Base-by-base conservation (phyloP, 2,888 invertebrate species). In the Melanotus villosus region DNA sequence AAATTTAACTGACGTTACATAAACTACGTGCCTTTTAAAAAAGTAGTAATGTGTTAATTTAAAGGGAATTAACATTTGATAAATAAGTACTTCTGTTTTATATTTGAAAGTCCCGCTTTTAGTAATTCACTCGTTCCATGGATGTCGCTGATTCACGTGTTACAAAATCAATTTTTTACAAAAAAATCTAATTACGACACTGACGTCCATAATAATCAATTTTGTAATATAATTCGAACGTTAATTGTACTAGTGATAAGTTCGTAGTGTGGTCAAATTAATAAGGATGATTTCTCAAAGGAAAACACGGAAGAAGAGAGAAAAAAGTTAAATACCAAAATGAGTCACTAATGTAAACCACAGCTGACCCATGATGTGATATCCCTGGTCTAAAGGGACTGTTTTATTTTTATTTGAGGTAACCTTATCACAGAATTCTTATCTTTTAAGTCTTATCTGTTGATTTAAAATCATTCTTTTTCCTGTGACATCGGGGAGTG, bases 331-430 rank as follows among this genome's bases (percentile, higher is more conserved):
- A 36, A 21, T 43, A 26, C 57, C 19, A 45, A 62, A 65, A 66
- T 70, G 70, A 70, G 65, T 70, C 65, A 70, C 60, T 62, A 69
- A 69, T 65, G 43, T 45, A 65, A 70, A 70, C 56, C 62, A 63
- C 66, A 70, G 62, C 70, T 64, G 56, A 68, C 52, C 68, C 54
- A 66, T 41, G 54, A 70, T 70, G 70, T 70, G 65, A 70, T 56
- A 66, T 59, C 62, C 62, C 58, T 45, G 30, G 12, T 26, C n/a
- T 50, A 34, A 47, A 60, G 69, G 60, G 65, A 70, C 30, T 50
- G 38, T 62, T 70, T 66, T 62, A 65, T 70, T 65, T 65, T 70
- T 57, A 56, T 70, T 66, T 70, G 62, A 70, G 70, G 70, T 66
- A 70, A 66, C 12, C 2, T 64, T 64, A 26, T 52, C 52, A 26